Evolutionary conservation across 2,888 invertebrate genomes (phyloP).

Genomic region (Dysmachus trigonus): DNA sequence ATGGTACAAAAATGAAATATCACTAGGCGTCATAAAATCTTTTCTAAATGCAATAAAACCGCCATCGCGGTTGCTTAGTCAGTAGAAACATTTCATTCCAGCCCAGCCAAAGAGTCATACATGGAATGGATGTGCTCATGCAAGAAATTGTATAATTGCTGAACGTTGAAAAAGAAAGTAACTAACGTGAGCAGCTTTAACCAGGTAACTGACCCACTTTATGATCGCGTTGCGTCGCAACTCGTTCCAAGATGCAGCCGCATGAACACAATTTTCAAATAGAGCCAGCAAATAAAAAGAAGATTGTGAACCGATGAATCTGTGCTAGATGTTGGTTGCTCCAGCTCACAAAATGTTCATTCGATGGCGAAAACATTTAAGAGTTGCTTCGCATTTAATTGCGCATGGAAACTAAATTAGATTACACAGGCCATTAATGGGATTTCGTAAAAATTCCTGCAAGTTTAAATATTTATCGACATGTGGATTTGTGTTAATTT

Average conservation of each 20-base stretch:
- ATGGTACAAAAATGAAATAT: not conserved
- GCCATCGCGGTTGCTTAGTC: not conserved
- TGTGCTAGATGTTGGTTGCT: not conserved
- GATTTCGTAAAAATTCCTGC: not conserved
- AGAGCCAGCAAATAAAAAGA: not conserved
- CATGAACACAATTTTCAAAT: not conserved
- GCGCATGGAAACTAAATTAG: not conserved
- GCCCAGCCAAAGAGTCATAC: not conserved
- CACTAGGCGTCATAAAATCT: not conserved
- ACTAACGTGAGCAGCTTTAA: conserved; percentile 25
- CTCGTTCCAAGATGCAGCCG: not conserved
- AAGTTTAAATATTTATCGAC: not conserved
- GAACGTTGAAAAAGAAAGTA: conserved; percentile 38
- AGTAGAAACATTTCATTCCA: not conserved
- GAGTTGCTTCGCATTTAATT: not conserved
- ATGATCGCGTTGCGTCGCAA: conserved; percentile 7
- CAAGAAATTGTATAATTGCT: conserved; percentile 42
- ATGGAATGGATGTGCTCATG: conserved; percentile 11
- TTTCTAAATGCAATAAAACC: not conserved
- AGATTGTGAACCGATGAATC: not conserved
- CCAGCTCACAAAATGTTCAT: not conserved
- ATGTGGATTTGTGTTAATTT: not conserved
- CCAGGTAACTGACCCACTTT: conserved; percentile 39
- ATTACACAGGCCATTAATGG: not conserved
- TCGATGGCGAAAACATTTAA: not conserved